These are phyloP conservation scores for Arizona elegans DNA, from an alignment of 2,113 vertebrate species.

Conservation along the genomic window DNA sequence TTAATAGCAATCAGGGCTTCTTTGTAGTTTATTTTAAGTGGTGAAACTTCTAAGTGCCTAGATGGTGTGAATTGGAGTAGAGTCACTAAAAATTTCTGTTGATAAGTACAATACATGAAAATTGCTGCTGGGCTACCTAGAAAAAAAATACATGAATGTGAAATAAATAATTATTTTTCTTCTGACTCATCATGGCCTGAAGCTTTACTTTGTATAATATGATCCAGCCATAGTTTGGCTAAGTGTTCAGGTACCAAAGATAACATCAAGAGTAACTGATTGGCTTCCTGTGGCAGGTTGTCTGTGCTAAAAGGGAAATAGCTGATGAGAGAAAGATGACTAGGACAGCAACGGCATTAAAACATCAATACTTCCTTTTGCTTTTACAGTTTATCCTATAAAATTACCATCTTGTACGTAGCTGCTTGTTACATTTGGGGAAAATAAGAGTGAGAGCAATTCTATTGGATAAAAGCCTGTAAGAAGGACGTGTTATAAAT, in stretches of 20 bases:
- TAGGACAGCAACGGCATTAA: not conserved
- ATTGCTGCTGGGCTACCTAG: not conserved
- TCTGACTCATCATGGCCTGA: not conserved
- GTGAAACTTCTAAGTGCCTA: not conserved
- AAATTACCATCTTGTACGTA: not conserved
- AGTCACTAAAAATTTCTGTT: not conserved
- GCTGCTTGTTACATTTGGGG: not conserved
- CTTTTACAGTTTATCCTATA: not conserved
- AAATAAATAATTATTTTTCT: not conserved
- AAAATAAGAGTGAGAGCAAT: not conserved
- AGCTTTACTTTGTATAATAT: not conserved
- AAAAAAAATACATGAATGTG: not conserved
- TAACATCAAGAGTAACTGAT: not conserved
- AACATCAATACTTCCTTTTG: not conserved
- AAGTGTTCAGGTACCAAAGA: not conserved
- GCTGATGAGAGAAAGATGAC: not conserved
- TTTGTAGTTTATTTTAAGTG: not conserved
- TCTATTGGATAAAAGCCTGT: not conserved
- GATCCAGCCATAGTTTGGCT: not conserved
- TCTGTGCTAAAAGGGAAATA: not conserved
- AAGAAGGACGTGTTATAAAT: not conserved
- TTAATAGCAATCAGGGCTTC: not conserved
- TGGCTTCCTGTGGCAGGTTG: not conserved
- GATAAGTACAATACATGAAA: not conserved
- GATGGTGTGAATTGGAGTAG: not conserved